Conservation (phyloP, 2,797 vertebrate species). For the Anabas testudineus region DNA sequence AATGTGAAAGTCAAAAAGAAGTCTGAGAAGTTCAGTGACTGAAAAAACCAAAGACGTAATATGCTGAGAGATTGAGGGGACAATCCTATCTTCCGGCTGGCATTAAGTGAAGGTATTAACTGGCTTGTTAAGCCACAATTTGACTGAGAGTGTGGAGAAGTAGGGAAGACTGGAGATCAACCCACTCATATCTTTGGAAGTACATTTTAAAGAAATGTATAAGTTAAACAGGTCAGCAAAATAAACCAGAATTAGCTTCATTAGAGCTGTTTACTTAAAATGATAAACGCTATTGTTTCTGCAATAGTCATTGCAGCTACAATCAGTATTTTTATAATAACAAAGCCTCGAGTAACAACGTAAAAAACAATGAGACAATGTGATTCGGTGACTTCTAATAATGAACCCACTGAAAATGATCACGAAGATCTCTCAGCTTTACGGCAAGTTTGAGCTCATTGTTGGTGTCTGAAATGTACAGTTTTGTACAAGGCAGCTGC, state of each 20-base stretch:
- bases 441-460: too few species aligned
- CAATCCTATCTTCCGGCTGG: slow-evolving; percentile 44
- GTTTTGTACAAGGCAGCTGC: too few species aligned
- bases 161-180: neutral
- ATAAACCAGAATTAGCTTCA: neutral
- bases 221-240: slow-evolving; percentile 1
- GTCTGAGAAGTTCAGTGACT: neutral
- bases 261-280: too few species aligned
- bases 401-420: too few species aligned
- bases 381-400: too few species aligned
- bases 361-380: too few species aligned
- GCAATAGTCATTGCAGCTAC: too few species aligned
- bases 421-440: too few species aligned
- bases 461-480: too few species aligned
- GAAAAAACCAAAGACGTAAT: neutral
- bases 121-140: slow-evolving; percentile 24
- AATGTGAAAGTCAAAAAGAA: slow-evolving; percentile 1
- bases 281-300: too few species aligned
- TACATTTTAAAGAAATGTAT: neutral
- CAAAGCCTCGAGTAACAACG: too few species aligned
- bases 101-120: slow-evolving; percentile 34
- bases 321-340: too few species aligned
- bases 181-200: neutral
- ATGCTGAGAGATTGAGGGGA: neutral
- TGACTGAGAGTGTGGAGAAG: slow-evolving; percentile 1